phyloP scores from a whole-genome alignment of 2,113 vertebrate genomes.

The Strix aluco region DNA sequence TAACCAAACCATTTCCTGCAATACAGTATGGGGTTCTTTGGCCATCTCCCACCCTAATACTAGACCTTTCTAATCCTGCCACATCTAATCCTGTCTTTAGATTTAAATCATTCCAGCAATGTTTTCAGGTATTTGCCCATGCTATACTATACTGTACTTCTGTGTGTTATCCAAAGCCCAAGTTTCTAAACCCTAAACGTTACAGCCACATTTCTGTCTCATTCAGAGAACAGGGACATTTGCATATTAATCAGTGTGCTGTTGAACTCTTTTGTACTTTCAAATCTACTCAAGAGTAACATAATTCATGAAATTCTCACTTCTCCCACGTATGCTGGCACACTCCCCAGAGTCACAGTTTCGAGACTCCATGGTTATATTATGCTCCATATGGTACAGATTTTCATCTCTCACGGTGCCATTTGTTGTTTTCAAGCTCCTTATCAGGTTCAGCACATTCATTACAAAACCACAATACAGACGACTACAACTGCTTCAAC shows the following conservation, averaged over 20 bases:
- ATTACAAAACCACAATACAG: slow-evolving; percentile 18
- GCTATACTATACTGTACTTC: background rate
- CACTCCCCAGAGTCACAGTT: slow-evolving; percentile 18
- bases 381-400: slow-evolving; percentile 55
- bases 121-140: background rate
- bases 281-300: slow-evolving; percentile 38
- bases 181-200: slow-evolving; percentile 6
- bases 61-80: background rate
- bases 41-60: background rate
- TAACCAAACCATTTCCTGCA: background rate
- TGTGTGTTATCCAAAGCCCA: background rate
- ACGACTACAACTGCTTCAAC: background rate
- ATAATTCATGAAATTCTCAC: slow-evolving; percentile 62
- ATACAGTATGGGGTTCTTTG: background rate
- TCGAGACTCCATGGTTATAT: slow-evolving; percentile 14
- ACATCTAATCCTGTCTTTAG: background rate
- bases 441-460: slow-evolving; percentile 46
- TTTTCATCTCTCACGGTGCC: slow-evolving; percentile 4
- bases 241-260: slow-evolving; percentile 32
- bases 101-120: background rate
- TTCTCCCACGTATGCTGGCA: slow-evolving; percentile 42
- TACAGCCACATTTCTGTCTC: background rate
- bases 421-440: slow-evolving; percentile 45
- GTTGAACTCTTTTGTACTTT: slow-evolving; percentile 54
- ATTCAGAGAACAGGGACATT: slow-evolving; percentile 31